These are phyloP conservation scores for Orius laevigatus DNA, from an alignment of 1,140 invertebrate genomes.

Conservation along the genomic window DNA sequence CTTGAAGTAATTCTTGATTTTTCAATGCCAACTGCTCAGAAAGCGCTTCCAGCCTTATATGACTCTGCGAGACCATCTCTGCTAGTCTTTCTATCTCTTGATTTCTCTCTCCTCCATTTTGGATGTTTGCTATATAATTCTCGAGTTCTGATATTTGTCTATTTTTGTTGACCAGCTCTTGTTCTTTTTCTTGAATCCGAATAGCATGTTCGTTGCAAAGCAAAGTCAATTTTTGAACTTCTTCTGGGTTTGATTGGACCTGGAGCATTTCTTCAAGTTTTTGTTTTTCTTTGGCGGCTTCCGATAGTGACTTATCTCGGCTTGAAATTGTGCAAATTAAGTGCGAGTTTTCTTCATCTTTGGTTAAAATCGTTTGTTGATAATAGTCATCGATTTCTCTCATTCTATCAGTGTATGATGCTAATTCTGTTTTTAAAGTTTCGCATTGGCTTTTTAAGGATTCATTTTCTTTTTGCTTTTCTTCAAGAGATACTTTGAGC, in stretches of 20 bases:
- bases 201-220: no score
- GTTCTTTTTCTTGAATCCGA: neutral
- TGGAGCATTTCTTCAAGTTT: neutral
- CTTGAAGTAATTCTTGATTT: neutral
- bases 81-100: no score
- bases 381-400: constrained; percentile 2
- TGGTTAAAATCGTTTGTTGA: constrained; percentile 13
- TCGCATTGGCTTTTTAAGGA: constrained; percentile 15
- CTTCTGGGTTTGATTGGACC: neutral
- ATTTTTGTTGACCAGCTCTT: neutral
- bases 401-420: constrained; percentile 18
- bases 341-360: constrained; percentile 17
- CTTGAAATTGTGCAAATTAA: constrained; percentile 10
- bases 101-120: no score
- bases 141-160: no score
- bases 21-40: no score
- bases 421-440: neutral
- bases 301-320: constrained; percentile 5
- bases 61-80: no score
- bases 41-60: no score
- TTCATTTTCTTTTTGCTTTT: constrained; percentile 24
- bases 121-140: no score
- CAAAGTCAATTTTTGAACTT: neutral
- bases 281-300: neutral
- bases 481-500: constrained; percentile 28